phyloP scores from a whole-genome alignment of 2,113 vertebrate species.

The Acrocephalus arundinaceus region DNA sequence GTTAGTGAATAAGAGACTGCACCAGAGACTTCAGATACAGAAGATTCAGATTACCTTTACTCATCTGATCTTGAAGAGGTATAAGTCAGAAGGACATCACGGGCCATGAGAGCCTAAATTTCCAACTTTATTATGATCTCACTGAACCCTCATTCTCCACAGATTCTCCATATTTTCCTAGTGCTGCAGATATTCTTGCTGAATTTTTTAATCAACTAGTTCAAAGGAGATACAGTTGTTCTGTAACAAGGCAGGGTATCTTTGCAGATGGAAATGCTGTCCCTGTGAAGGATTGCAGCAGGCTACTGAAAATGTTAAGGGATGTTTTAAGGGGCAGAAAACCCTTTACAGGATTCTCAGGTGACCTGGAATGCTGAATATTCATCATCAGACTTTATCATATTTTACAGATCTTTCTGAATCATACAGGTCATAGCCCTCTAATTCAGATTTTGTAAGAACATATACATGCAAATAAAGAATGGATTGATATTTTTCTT shows the following conservation, averaged over 20 bases:
- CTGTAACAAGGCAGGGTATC: neutral
- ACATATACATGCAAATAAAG: neutral
- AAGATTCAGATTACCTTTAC: neutral
- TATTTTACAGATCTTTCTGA: neutral
- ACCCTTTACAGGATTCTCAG: neutral
- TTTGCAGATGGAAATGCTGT: neutral
- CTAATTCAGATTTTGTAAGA: neutral
- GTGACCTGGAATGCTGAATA: neutral
- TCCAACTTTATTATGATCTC: neutral
- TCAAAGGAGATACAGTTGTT: neutral
- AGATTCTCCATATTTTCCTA: neutral
- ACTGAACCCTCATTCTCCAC: neutral
- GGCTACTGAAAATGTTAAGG: neutral
- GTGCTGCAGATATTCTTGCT: neutral
- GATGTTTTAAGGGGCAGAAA: neutral
- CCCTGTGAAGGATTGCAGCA: neutral
- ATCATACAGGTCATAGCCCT: neutral
- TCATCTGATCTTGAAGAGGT: neutral
- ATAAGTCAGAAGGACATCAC: neutral
- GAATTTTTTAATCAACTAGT: neutral
- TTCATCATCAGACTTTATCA: neutral
- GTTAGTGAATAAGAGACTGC: neutral
- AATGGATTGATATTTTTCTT: neutral
- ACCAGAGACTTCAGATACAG: neutral
- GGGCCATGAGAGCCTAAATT: neutral